Evolutionary conservation across 2,797 vertebrate species (phyloP).

Genomic region (Sebastes baramenuke): DNA sequence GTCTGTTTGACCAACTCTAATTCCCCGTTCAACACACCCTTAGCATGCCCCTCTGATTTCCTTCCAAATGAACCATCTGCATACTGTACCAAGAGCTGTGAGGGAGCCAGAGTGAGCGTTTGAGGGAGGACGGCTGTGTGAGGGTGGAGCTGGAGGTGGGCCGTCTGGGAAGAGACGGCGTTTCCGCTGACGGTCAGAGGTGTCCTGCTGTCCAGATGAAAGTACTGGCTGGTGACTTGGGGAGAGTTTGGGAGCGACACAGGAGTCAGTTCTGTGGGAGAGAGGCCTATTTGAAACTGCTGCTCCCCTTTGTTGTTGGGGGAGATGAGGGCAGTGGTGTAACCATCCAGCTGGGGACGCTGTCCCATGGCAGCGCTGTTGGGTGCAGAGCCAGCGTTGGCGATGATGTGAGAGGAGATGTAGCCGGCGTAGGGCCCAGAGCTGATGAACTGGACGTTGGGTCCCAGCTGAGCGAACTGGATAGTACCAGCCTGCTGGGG

Average conservation of each 20-base stretch:
- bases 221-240: slow-evolving; percentile 88
- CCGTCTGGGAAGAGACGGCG: slow-evolving; percentile 79
- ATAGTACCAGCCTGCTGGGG: slow-evolving; percentile 88
- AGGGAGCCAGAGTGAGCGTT: slow-evolving; percentile 91
- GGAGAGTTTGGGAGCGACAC: slow-evolving; percentile 82
- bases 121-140: slow-evolving; percentile 92
- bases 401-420: slow-evolving; percentile 95
- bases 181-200: slow-evolving; percentile 85
- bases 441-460: slow-evolving; percentile 96
- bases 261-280: slow-evolving; percentile 78
- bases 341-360: slow-evolving; percentile 90
- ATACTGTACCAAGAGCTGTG: slow-evolving; percentile 96
- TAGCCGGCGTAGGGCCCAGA: slow-evolving; percentile 94
- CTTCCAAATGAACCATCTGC: slow-evolving; percentile 87
- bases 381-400: slow-evolving; percentile 84
- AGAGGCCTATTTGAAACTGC: slow-evolving; percentile 81
- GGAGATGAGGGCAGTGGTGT: slow-evolving; percentile 88
- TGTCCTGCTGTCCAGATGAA: slow-evolving; percentile 92
- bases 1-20: slow-evolving; percentile 83
- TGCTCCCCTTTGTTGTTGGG: slow-evolving; percentile 91
- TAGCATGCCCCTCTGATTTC: slow-evolving; percentile 87
- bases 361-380: slow-evolving; percentile 81
- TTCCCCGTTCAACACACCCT: slow-evolving; percentile 91
- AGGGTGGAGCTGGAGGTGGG: slow-evolving; percentile 92
- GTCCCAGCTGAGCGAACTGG: slow-evolving; percentile 93